Evolutionary conservation across 2,113 vertebrate species (phyloP), one percentile per base, ranked within the genome.

Genomic region (Nipponia nippon): DNA sequence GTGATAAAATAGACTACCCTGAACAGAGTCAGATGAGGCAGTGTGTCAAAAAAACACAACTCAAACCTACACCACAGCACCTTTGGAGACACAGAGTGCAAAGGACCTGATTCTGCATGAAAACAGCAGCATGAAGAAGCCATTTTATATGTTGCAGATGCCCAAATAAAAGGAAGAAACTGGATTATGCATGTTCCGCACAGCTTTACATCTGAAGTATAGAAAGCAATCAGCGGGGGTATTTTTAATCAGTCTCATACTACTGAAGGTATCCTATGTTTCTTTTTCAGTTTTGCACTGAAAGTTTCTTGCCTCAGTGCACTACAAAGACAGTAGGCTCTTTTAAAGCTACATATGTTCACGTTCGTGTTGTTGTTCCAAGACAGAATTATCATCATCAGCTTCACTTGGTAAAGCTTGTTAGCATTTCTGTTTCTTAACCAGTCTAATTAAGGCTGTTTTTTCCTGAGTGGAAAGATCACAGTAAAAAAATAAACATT

Each of bases 361-460:
- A 16, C 73, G 55, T 66, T 78, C 27, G 0, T 70, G 42, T 47
- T 89, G 76, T 76, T 6, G 0, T 89, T 96, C 80, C 76, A 86
- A 90, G 75, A 89, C 22, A 84, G 72, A 95, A 89, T 85, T 89
- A 89, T 76, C 76, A 95, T 59, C 69, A 61, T 19, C 76, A 59
- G 12, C 52, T 89, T 91, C 61, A 38, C 40, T 93, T 71, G n/a
- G 77, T 73, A 96, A 91, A 95, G 77, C 42, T 75, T 87, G 52
- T 47, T 96, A 94, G n/a, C 50, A 63, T 91, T 91, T 94, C 71
- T 79, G 19, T 69, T 49, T 65, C 70, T 93, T 85, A 89, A 78
- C 65, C 70, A 87, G 44, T 56, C 83, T 94, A 95, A 95, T 94
- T 96, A 95, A 76, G 49, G 61, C 65, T 95, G 61, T 6, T 91